A percentile compares a stretch with the other conserved stretches of the same genome.
Evolutionary conservation across 2,888 invertebrate genomes (phyloP).

Genomic region (Pedicia rivosa): DNA sequence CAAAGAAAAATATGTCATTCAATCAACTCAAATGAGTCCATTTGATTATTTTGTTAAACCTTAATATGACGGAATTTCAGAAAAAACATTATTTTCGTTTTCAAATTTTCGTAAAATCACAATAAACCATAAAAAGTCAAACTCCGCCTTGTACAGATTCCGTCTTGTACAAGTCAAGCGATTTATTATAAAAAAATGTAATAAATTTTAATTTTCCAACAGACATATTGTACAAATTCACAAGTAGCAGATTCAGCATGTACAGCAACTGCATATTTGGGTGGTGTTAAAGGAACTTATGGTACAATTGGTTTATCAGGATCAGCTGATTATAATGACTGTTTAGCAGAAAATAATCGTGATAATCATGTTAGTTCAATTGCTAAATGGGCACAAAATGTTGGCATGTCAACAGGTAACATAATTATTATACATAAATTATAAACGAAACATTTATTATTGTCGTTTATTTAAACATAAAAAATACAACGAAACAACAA

Average conservation of each 20-base stretch:
- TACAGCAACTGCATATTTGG: conserved; percentile 64
- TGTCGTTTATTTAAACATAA: no score
- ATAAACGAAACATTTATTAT: no score
- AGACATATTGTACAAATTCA: conserved; percentile 63
- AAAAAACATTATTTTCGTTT: not conserved
- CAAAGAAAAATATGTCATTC: no score
- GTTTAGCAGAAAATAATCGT: conserved; percentile 39
- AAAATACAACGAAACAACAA: no score
- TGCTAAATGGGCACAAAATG: conserved; percentile 51
- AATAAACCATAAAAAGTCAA: no score
- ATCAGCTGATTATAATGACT: conserved; percentile 46
- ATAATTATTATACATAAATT: no score
- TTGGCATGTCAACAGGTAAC: conserved; percentile 45
- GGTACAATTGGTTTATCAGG: conserved; percentile 61
- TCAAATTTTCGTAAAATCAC: not conserved
- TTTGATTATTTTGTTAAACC: no score
- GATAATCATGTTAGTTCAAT: conserved; percentile 47
- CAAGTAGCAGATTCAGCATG: conserved; percentile 78
- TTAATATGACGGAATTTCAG: no score
- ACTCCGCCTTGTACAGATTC: no score
- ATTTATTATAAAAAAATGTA: not conserved
- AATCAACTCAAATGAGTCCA: no score
- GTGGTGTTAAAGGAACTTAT: conserved; percentile 64
- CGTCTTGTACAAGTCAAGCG: no score
- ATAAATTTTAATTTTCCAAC: conserved; percentile 13